These are phyloP conservation scores for Callaeas wilsoni DNA, from an alignment of 2,113 vertebrate species.

Conservation along the genomic window DNA sequence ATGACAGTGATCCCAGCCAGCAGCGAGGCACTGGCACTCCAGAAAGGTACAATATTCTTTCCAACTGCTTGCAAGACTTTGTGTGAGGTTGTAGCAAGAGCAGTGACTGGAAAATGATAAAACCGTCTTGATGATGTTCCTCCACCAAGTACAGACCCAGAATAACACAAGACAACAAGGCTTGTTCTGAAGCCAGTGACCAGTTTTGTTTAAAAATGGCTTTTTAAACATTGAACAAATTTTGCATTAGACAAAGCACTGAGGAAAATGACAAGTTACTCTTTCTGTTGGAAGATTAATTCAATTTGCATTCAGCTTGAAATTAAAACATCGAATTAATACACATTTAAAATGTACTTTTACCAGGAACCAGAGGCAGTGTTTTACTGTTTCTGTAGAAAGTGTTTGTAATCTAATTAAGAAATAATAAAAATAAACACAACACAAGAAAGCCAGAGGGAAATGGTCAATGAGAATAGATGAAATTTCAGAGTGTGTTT, in stretches of 20 bases:
- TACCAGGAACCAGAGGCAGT: neutral
- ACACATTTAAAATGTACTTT: neutral
- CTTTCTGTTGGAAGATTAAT: neutral
- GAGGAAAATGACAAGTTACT: neutral
- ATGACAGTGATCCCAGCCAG: neutral
- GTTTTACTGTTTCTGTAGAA: neutral
- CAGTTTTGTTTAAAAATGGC: neutral
- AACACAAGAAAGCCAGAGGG: neutral
- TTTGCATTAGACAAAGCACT: neutral
- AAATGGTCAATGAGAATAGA: neutral
- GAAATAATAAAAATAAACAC: neutral
- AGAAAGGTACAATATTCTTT: neutral
- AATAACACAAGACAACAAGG: neutral
- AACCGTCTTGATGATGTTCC: neutral
- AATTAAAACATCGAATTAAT: neutral
- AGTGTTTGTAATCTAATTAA: constrained; percentile 23
- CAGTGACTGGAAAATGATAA: neutral
- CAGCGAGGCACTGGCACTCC: neutral
- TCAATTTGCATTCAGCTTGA: neutral
- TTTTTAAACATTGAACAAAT: neutral
- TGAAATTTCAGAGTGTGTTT: neutral
- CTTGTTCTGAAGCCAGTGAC: neutral
- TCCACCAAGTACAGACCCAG: neutral
- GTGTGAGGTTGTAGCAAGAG: neutral
- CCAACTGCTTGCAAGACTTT: neutral